Base-by-base conservation (phyloP, 1,140 invertebrate species). In the Uloborus diversus region DNA sequence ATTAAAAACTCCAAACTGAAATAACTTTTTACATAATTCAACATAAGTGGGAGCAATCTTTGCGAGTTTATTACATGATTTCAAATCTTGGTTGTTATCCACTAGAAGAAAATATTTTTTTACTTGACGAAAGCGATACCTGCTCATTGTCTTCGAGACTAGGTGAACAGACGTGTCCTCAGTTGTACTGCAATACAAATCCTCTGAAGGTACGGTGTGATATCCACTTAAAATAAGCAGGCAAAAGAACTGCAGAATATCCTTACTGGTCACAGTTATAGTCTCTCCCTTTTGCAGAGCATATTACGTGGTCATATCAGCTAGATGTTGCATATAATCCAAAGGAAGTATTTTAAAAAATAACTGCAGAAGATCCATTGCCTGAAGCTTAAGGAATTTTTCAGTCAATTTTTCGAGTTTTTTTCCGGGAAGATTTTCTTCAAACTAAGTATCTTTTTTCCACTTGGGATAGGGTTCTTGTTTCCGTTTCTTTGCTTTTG, bases 41-140 rank as follows among this genome's bases (percentile, higher is more conserved):
- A n/a, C n/a, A n/a, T n/a, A n/a, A n/a, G n/a, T 66, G 32, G 59
- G 59, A 5, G 59, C 59, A 30, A 27, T 62, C 59, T 62, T 62
- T 28, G 25, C 59, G 30, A 62, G 59, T 28, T 62, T 62, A 62
- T 62, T 28, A 14, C 30, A 20, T 62, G 59, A 25, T 62, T 62
- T 62, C 30, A 62, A 5, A 56, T 56, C 51, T 62, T 62, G 25
- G 30, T 62, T 32, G 20, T 62, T 32, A 62, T 62, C 59, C 25
- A 30, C 30, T 28, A 62, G 25, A 32, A 11, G 59, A 62, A 62
- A 62, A 32, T 30, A n/a, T 27, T 62, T 62, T 62, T 32, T 62
- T 62, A 62, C 4, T 56, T 56, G 51, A n/a, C n/a, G n/a, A 56
- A 56, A 56, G 51, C 51, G 51, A 14, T 11, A 56, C 51, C 51